Conservation (phyloP, 2,113 vertebrate species). For the Myotis brandtii region DNA sequence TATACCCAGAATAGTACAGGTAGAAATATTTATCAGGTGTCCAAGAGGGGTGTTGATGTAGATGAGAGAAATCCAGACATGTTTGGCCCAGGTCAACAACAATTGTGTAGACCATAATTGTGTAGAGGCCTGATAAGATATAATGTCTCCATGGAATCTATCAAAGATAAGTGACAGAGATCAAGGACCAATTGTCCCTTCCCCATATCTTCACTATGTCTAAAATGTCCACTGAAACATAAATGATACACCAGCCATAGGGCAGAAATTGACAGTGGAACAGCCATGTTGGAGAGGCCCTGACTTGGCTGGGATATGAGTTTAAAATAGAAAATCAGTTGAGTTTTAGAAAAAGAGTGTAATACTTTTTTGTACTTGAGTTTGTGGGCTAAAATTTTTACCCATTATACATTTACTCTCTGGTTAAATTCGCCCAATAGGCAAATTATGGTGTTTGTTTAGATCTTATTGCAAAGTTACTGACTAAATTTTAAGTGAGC, state of each 20-base stretch:
- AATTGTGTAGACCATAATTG: neutral
- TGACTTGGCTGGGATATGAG: neutral
- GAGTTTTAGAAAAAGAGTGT: conserved; percentile 23
- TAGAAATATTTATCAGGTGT: conserved; percentile 3
- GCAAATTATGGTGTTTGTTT: neutral
- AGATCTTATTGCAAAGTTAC: neutral
- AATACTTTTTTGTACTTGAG: neutral
- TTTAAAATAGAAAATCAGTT: conserved; percentile 23
- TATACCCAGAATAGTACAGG: neutral
- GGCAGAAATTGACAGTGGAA: neutral
- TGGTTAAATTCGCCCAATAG: neutral
- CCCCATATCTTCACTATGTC: neutral
- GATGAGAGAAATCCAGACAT: neutral
- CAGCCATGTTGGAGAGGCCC: neutral
- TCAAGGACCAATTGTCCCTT: neutral
- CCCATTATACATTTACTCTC: neutral
- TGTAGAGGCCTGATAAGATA: neutral
- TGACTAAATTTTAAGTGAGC: neutral
- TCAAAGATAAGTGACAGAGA: neutral
- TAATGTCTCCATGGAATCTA: neutral
- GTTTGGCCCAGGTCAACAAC: neutral
- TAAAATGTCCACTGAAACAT: neutral
- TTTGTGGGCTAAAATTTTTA: neutral
- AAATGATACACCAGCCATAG: neutral
- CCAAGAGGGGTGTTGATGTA: neutral